Evolutionary conservation across 1,140 invertebrate genomes (phyloP).

Genomic region (Varroa destructor): DNA sequence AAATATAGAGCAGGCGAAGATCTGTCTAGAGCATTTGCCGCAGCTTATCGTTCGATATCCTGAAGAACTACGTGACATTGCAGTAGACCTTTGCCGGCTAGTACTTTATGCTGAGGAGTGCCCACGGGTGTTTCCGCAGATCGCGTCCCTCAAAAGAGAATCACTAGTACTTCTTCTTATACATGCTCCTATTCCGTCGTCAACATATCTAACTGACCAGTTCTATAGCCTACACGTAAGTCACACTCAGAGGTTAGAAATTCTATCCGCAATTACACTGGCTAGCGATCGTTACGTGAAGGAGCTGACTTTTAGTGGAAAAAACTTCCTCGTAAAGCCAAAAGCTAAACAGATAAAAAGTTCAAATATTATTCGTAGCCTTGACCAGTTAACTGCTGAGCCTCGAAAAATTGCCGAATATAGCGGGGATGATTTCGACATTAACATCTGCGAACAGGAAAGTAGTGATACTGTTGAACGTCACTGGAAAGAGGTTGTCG

Average conservation of each 20-base stretch:
- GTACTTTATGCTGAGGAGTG: constrained; percentile 2
- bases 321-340: background rate
- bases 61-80: background rate
- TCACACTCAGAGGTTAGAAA: constrained; percentile 5
- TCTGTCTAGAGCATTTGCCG: constrained; percentile 26
- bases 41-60: constrained; percentile 1
- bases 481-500: constrained; percentile 9
- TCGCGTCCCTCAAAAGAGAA: constrained; percentile 4
- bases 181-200: background rate
- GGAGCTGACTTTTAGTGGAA: background rate
- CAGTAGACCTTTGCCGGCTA: background rate
- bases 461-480: background rate
- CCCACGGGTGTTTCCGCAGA: constrained; percentile 18
- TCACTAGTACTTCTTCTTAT: constrained; percentile 10
- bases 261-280: constrained; percentile 9
- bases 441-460: background rate
- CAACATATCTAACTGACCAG: background rate
- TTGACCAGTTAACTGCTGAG: background rate
- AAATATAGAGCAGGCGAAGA: constrained; percentile 8
- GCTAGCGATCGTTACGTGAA: constrained; percentile 22
- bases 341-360: background rate
- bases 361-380: background rate
- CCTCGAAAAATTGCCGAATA: background rate
- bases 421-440: background rate
- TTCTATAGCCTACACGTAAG: constrained; percentile 14